Percentiles rank a stretch among this genome's conserved stretches.
Evolutionary conservation across 2,797 vertebrate genomes (phyloP).

Genomic region (Neopelma chrysocephalum): DNA sequence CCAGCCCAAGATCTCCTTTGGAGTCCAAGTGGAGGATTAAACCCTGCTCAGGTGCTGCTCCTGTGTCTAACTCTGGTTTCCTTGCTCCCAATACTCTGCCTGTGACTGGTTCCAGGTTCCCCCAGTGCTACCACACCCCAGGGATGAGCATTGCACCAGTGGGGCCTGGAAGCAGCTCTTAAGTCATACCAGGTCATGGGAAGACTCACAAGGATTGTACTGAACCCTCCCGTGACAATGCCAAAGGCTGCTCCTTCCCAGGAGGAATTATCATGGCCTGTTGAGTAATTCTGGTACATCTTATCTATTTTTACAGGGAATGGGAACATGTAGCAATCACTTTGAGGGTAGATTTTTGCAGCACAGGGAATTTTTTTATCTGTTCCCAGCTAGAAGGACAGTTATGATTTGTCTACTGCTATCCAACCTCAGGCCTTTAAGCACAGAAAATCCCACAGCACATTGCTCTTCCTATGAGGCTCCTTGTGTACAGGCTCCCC

Average conservation of each 20-base stretch:
- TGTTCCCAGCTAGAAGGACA: neutral
- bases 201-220: neutral
- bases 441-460: neutral
- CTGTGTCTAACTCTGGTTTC: neutral
- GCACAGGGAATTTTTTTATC: neutral
- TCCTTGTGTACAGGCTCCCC: neutral
- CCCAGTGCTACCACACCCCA: neutral
- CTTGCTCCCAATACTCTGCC: neutral
- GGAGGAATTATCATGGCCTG: neutral
- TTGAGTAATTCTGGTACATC: neutral
- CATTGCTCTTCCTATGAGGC: neutral
- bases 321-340: neutral
- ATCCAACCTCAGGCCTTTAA: neutral
- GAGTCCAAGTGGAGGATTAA: neutral
- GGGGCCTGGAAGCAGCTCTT: neutral
- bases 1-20: neutral
- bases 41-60: neutral
- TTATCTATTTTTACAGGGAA: neutral
- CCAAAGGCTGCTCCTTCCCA: neutral
- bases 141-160: accelerated
- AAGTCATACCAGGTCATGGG: neutral
- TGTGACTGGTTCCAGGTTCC: neutral
- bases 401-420: neutral
- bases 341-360: neutral
- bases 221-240: neutral